phyloP scores from a whole-genome alignment of 2,888 invertebrate genomes.

The Drosophila villosipedis region DNA sequence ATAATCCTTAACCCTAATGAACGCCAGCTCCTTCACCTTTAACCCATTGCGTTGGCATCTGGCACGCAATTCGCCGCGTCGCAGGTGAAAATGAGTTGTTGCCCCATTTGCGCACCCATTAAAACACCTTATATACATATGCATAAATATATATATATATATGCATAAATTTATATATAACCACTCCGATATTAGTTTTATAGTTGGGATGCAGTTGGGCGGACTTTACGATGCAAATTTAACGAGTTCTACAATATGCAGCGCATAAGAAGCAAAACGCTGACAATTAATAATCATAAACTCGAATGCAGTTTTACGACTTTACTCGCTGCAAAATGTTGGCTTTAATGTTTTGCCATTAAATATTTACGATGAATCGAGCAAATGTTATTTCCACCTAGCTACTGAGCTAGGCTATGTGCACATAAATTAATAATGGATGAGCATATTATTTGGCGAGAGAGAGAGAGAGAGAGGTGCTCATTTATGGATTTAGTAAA shows the following conservation, averaged over 20 bases:
- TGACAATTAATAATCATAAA: constrained; percentile 21
- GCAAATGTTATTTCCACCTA: neutral
- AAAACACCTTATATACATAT: neutral
- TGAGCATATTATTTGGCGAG: neutral
- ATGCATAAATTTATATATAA: neutral
- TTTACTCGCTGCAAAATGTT: neutral
- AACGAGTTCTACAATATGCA: constrained; percentile 27
- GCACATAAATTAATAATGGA: constrained; percentile 1
- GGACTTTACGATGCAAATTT: constrained; percentile 39
- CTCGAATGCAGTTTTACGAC: constrained; percentile 43
- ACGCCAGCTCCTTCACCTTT: constrained; percentile 35
- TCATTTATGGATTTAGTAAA: neutral
- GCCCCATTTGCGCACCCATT: constrained; percentile 30
- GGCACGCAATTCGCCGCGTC: constrained; percentile 37
- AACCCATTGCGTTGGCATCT: constrained; percentile 12
- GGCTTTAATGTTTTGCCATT: constrained; percentile 12
- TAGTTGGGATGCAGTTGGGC: constrained; percentile 11
- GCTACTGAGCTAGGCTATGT: neutral
- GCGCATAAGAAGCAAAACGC: neutral
- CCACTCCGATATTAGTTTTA: constrained; percentile 9
- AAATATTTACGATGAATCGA: constrained; percentile 15
- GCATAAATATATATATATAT: neutral
- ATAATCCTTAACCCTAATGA: constrained; percentile 27
- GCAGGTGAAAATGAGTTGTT: constrained; percentile 50
- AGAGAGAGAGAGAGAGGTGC: neutral